Percentiles rank a stretch among this genome's conserved stretches.
Evolutionary conservation across 2,113 vertebrate species (phyloP).

Genomic region (Nipponia nippon): DNA sequence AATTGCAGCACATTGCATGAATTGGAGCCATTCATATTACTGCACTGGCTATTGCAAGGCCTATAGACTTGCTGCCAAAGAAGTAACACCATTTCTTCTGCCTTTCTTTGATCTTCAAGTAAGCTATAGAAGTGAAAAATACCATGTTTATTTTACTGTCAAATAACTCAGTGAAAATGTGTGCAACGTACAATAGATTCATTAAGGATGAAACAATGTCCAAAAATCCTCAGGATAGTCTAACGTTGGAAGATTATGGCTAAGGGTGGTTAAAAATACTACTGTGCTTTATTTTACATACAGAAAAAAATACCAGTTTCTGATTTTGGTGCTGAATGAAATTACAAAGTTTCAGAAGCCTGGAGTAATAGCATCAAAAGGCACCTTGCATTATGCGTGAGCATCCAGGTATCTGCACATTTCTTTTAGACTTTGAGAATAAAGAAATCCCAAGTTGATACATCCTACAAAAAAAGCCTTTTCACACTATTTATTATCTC

Average conservation of each 20-base stretch:
- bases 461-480: neutral
- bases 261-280: neutral
- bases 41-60: neutral
- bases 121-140: neutral
- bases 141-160: neutral
- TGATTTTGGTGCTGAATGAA: neutral
- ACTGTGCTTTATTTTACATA: neutral
- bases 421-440: neutral
- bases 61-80: neutral
- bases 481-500: neutral
- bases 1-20: accelerated
- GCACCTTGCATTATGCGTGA: neutral
- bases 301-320: neutral
- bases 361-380: neutral
- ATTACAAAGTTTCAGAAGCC: neutral
- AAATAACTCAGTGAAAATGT: neutral
- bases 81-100: neutral
- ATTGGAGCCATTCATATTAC: neutral
- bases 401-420: neutral
- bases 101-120: neutral
- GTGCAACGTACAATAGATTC: neutral
- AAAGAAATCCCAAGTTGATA: neutral
- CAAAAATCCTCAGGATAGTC: neutral
- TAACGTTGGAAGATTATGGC: accelerated
- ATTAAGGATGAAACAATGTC: neutral